Evolutionary conservation across 1,140 invertebrate species (phyloP).

Genomic region (Drosophila jambulina): DNA sequence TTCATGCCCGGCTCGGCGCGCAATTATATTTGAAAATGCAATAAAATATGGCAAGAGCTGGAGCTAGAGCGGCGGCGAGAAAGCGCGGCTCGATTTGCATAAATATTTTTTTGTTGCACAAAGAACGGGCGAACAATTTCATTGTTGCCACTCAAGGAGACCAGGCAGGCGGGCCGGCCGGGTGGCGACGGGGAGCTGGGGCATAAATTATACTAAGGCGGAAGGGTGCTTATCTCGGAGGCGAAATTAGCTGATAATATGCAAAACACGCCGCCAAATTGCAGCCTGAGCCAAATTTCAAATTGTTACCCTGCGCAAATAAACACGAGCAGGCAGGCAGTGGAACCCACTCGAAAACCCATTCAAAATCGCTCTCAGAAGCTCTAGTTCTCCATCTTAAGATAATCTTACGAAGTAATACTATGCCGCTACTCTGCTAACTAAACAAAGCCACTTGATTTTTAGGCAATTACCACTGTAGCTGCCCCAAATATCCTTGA

Average conservation of each 20-base stretch:
- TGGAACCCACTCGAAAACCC: slow-evolving; percentile 14
- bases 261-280: slow-evolving; percentile 80
- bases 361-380: not conserved
- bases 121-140: slow-evolving; percentile 63
- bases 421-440: no score
- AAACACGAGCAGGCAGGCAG: slow-evolving; percentile 35
- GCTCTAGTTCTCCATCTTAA: not conserved
- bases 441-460: no score
- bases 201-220: slow-evolving; percentile 77
- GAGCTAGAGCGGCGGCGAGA: slow-evolving; percentile 21
- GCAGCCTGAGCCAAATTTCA: slow-evolving; percentile 75
- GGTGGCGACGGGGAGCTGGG: slow-evolving; percentile 23
- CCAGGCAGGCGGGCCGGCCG: no score
- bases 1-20: slow-evolving; percentile 40
- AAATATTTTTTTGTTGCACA: slow-evolving; percentile 70
- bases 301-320: slow-evolving; percentile 72
- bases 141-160: slow-evolving; percentile 43
- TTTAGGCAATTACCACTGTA: slow-evolving; percentile 20
- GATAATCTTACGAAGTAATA: not conserved
- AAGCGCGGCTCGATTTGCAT: slow-evolving; percentile 70
- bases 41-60: slow-evolving; percentile 70
- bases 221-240: slow-evolving; percentile 68
- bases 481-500: slow-evolving; percentile 32
- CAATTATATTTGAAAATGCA: slow-evolving; percentile 83
- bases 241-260: slow-evolving; percentile 82